Evolutionary conservation across 2,797 vertebrate species (phyloP).

Genomic region (Molossus alvarezi): DNA sequence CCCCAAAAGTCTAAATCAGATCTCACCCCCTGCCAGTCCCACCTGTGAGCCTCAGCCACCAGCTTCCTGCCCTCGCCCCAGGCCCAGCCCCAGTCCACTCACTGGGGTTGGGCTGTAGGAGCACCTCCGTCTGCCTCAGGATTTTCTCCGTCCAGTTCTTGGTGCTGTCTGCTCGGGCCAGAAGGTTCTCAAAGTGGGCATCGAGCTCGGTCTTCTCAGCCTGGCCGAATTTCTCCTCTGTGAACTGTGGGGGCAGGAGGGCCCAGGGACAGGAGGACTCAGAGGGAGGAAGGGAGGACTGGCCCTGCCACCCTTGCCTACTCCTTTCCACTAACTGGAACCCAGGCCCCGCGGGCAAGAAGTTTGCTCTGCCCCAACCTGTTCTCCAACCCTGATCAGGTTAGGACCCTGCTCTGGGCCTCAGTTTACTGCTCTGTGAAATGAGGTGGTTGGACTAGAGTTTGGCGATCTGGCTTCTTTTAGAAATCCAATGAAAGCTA

Average conservation of each 20-base stretch:
- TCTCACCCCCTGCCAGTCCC: not conserved
- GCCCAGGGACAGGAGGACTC: not conserved
- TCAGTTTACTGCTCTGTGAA: not conserved
- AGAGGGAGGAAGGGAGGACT: not conserved
- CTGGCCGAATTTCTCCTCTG: conserved; percentile 97
- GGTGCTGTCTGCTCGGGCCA: conserved; percentile 96
- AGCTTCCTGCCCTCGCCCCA: not conserved
- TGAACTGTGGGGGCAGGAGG: conserved; percentile 92
- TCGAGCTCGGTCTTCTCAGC: conserved; percentile 97
- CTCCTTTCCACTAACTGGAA: not conserved
- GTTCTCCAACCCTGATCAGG: not conserved
- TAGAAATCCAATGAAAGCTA: not conserved
- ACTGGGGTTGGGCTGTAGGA: conserved; percentile 98
- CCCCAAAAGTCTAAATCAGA: not conserved
- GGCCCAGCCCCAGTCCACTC: conserved; percentile 78
- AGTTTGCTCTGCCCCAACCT: not conserved
- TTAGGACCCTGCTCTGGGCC: not conserved
- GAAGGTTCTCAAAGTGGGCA: conserved; percentile 96
- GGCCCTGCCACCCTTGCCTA: not conserved
- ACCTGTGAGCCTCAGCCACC: not conserved
- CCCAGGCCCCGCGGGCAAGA: not conserved
- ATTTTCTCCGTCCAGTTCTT: conserved; percentile 98
- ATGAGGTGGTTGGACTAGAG: not conserved
- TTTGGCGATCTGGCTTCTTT: not conserved
- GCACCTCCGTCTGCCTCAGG: conserved; percentile 95